phyloP scores from a whole-genome alignment of 2,797 vertebrate genomes.

The Okamejei kenojei region DNA sequence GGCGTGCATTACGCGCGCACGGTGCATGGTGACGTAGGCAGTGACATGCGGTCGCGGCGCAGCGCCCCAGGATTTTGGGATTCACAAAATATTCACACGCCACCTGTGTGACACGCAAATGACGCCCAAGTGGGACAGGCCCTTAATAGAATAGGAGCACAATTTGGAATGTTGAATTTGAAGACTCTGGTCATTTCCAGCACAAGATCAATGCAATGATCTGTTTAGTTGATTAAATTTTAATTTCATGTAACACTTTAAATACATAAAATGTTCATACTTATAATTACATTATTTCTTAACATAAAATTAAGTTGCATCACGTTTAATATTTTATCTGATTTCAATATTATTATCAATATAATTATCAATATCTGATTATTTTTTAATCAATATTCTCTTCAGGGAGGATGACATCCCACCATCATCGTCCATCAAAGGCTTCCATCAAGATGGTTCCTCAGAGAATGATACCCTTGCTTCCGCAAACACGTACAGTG shows the following conservation, averaged over 20 bases:
- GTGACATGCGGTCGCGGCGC: too few species aligned
- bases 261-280: not conserved
- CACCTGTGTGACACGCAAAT: too few species aligned
- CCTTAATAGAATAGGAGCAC: not conserved
- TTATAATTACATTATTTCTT: not conserved
- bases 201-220: not conserved
- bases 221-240: not conserved
- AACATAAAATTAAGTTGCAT: not conserved
- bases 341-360: too few species aligned
- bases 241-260: not conserved
- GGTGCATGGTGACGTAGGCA: too few species aligned
- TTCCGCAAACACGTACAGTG: slow-evolving; percentile 94
- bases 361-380: not conserved
- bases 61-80: too few species aligned
- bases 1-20: too few species aligned
- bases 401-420: slow-evolving; percentile 93
- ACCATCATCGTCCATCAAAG: slow-evolving; percentile 78
- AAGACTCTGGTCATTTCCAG: not conserved
- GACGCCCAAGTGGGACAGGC: too few species aligned
- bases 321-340: not conserved
- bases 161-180: not conserved
- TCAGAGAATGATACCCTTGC: slow-evolving; percentile 93
- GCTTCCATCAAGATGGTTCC: slow-evolving; percentile 83
- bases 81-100: too few species aligned
- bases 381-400: slow-evolving; percentile 40